Evolutionary conservation across 2,113 vertebrate species (phyloP).

Genomic region (Hystrix cristata): DNA sequence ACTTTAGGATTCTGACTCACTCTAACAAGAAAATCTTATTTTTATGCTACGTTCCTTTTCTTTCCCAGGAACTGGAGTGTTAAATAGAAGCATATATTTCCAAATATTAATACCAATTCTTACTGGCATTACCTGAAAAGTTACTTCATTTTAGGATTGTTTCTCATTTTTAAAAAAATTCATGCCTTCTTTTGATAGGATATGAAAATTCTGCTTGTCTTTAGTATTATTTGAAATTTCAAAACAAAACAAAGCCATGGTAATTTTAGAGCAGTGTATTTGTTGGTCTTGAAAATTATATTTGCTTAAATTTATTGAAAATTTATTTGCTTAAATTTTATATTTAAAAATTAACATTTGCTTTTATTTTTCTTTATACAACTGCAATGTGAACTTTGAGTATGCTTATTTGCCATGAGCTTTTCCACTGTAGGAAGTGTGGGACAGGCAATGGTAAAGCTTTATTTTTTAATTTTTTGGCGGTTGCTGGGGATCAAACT

Average conservation of each 20-base stretch:
- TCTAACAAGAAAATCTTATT: constrained; percentile 57
- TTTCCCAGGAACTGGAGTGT: not conserved
- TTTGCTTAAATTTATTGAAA: not conserved
- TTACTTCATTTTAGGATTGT: constrained; percentile 13
- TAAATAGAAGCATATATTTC: not conserved
- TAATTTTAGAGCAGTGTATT: constrained; percentile 35
- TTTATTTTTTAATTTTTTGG: not conserved
- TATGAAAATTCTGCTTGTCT: constrained; percentile 29
- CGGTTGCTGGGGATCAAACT: too few relatives aligned
- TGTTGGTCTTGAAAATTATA: constrained; percentile 33
- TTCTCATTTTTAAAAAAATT: constrained; percentile 24
- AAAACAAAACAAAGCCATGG: constrained; percentile 36
- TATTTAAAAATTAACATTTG: not conserved
- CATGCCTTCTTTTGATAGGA: not conserved
- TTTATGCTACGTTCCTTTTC: constrained; percentile 36
- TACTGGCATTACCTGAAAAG: constrained; percentile 28
- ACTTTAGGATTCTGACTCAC: constrained; percentile 39
- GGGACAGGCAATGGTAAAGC: not conserved
- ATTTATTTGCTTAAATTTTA: constrained; percentile 12
- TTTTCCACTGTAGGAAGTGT: not conserved
- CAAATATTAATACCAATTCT: not conserved
- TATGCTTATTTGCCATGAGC: not conserved
- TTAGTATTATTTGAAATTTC: constrained; percentile 54
- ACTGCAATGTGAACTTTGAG: not conserved
- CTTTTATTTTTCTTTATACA: not conserved